Evolutionary conservation across 2,888 invertebrate species (phyloP).

Genomic region (Ectobius pallidus): DNA sequence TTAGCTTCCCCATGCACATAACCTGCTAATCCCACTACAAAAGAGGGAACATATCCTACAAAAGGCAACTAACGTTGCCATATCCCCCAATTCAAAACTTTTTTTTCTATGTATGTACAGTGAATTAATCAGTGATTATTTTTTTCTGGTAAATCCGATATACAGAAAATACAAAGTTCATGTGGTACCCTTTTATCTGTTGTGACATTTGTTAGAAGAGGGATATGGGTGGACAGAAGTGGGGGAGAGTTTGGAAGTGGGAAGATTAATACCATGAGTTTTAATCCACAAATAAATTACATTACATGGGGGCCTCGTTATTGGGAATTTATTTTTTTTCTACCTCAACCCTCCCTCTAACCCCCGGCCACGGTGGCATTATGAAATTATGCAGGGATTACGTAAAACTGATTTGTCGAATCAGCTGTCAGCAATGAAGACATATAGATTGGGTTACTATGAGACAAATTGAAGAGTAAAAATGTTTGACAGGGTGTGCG

Average conservation of each 20-base stretch:
- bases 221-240: no score
- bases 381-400: no score
- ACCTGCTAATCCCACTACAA: neutral
- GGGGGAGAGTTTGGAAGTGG: no score
- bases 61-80: neutral
- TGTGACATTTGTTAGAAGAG: neutral
- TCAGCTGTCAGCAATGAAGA: no score
- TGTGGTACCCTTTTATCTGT: neutral
- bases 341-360: no score
- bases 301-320: constrained; percentile 10
- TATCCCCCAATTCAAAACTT: no score
- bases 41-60: neutral
- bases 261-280: neutral
- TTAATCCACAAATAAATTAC: constrained; percentile 25
- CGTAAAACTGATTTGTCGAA: no score
- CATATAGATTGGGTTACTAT: no score
- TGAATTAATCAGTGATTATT: constrained; percentile 31
- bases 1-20: constrained; percentile 1
- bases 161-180: neutral
- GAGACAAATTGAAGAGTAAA: no score
- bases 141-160: constrained; percentile 18
- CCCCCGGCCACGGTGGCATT: no score
- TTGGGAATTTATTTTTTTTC: neutral
- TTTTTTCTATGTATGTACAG: neutral
- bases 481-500: no score